phyloP scores from a whole-genome alignment of 2,113 vertebrate species.

The Engystomops pustulosus region DNA sequence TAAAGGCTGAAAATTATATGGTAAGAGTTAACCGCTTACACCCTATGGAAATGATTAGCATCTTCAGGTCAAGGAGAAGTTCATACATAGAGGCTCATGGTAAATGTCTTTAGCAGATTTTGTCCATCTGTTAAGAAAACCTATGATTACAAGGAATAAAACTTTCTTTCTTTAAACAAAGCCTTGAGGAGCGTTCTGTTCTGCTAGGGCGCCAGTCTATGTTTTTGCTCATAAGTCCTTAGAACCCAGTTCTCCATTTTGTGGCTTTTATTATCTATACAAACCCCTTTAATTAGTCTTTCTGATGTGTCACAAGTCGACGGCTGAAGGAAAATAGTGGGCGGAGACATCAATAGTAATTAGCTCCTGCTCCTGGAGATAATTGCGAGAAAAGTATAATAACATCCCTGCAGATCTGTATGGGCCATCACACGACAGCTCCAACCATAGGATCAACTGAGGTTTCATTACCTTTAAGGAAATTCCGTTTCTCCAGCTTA shows the following conservation, averaged over 20 bases:
- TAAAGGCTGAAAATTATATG: slow-evolving; percentile 45
- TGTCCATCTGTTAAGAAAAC: slow-evolving; percentile 42
- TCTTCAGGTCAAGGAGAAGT: slow-evolving; percentile 35
- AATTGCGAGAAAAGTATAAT: slow-evolving; percentile 26
- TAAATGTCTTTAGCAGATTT: slow-evolving; percentile 39
- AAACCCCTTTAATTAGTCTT: slow-evolving; percentile 36
- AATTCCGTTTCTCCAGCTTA: neutral
- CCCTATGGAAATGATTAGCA: neutral
- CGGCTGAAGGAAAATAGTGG: slow-evolving; percentile 34
- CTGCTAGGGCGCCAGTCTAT: slow-evolving; percentile 23
- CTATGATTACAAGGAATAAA: slow-evolving; percentile 31
- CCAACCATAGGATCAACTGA: neutral
- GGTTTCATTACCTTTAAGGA: neutral
- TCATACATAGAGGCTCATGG: slow-evolving; percentile 19
- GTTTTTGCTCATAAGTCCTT: slow-evolving; percentile 17
- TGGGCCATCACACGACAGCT: slow-evolving; percentile 2
- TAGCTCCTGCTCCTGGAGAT: slow-evolving; percentile 35
- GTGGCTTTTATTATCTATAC: slow-evolving; percentile 31
- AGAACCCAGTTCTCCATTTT: slow-evolving; percentile 23
- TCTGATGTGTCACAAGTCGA: slow-evolving; percentile 34
- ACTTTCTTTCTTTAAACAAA: slow-evolving; percentile 20
- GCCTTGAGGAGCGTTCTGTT: neutral
- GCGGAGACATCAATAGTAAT: slow-evolving; percentile 29
- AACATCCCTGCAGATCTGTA: slow-evolving; percentile 14
- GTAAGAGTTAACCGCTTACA: slow-evolving; percentile 50